Conservation (phyloP, 1,140 invertebrate species). For the Helicorthomorpha holstii region DNA sequence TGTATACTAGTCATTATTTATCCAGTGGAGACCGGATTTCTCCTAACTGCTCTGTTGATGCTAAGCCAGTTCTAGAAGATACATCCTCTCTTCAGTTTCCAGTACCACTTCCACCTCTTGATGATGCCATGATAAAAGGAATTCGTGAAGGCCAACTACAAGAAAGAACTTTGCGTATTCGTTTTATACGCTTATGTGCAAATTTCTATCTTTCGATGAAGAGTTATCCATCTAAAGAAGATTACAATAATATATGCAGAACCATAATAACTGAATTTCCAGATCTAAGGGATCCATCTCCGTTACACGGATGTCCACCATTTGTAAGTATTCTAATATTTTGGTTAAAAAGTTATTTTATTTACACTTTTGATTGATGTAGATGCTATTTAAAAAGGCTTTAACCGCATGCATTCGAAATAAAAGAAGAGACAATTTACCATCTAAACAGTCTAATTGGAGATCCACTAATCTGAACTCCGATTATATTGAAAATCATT, state of each 20-base stretch:
- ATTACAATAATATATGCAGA: neutral
- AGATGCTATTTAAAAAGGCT: neutral
- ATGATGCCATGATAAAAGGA: neutral
- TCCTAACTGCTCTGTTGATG: too few relatives aligned
- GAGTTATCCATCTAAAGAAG: neutral
- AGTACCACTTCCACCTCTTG: constrained; percentile 1
- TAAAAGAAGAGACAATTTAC: neutral
- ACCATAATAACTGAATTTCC: neutral
- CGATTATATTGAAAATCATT: neutral
- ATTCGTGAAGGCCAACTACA: neutral
- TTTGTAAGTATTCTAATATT: neutral
- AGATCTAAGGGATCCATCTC: neutral
- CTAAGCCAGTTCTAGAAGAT: too few relatives aligned
- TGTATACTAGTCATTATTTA: too few relatives aligned
- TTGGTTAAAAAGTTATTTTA: neutral
- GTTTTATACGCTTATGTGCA: neutral
- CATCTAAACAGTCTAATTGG: neutral
- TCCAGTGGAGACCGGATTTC: too few relatives aligned
- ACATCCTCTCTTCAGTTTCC: too few relatives aligned
- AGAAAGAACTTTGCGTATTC: neutral
- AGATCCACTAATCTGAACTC: neutral
- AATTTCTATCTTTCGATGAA: neutral
- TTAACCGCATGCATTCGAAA: constrained; percentile 1
- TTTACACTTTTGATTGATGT: neutral
- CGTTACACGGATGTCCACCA: neutral